These are phyloP conservation scores for Eurosta solidaginis DNA, from an alignment of 1,140 invertebrate species.

Conservation along the genomic window DNA sequence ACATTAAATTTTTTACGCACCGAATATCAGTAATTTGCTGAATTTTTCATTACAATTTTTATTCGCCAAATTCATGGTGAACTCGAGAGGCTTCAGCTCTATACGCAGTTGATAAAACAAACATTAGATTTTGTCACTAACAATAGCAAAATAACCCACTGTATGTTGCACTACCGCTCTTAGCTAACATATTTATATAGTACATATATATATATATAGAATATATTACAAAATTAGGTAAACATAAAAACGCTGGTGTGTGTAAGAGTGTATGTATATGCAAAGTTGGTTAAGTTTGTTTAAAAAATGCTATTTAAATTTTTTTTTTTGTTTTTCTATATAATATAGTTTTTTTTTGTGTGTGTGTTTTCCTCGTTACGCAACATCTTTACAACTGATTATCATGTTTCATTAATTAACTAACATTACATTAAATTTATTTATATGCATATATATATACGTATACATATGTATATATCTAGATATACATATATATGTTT, in stretches of 20 bases:
- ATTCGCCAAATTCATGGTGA: no score
- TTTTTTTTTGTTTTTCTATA: conserved; percentile 1
- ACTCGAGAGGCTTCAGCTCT: no score
- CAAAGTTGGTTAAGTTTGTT: background rate
- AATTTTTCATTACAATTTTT: no score
- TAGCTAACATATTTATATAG: no score
- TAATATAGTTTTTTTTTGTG: background rate
- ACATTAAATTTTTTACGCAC: no score
- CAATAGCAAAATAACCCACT: background rate
- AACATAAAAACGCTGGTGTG: background rate
- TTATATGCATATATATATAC: background rate
- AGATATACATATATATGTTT: no score
- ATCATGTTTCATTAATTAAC: background rate
- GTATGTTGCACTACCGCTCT: background rate
- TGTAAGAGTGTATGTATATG: conserved; percentile 1
- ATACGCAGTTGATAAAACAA: no score
- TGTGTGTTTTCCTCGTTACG: background rate
- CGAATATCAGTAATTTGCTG: no score
- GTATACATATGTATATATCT: no score
- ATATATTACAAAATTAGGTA: background rate
- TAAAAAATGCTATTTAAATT: conserved; percentile 7
- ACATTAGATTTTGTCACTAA: no score
- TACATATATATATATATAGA: background rate
- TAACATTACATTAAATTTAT: background rate
- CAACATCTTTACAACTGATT: background rate